These are phyloP conservation scores for Cathartes aura DNA, from an alignment of 2,113 vertebrate species.

Conservation along the genomic window DNA sequence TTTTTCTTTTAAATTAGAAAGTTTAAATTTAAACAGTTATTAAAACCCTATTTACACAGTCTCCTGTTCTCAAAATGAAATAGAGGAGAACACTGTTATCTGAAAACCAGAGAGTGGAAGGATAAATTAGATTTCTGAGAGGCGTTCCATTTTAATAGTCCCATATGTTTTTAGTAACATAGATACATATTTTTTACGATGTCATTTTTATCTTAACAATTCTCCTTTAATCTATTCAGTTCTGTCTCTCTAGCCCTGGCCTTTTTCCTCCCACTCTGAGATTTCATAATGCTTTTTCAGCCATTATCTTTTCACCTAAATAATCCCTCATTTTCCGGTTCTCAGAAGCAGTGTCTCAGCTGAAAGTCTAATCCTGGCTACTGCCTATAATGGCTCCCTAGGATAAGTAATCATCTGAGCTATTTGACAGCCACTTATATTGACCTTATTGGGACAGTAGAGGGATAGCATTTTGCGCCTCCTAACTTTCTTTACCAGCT, in stretches of 20 bases:
- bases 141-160: neutral
- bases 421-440: constrained; percentile 51
- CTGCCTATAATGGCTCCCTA: constrained; percentile 38
- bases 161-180: constrained; percentile 23
- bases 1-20: constrained; percentile 5
- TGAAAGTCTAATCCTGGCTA: constrained; percentile 57
- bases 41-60: neutral
- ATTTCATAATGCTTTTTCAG: constrained; percentile 54
- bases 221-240: constrained; percentile 37
- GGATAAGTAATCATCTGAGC: constrained; percentile 43
- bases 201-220: constrained; percentile 28
- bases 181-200: neutral
- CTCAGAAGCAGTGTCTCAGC: constrained; percentile 32
- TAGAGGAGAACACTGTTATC: neutral
- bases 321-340: constrained; percentile 62
- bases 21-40: constrained; percentile 26
- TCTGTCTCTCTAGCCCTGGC: neutral
- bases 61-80: constrained; percentile 1
- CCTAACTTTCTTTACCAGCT: neutral
- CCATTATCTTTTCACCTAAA: constrained; percentile 64
- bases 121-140: constrained; percentile 45
- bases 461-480: neutral
- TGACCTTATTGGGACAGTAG: constrained; percentile 17
- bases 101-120: neutral
- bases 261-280: constrained; percentile 17